Percentiles rank a stretch among this genome's conserved stretches.
These are phyloP conservation scores for Erebia palarica DNA, from an alignment of 2,888 invertebrate genomes.

Conservation along the genomic window DNA sequence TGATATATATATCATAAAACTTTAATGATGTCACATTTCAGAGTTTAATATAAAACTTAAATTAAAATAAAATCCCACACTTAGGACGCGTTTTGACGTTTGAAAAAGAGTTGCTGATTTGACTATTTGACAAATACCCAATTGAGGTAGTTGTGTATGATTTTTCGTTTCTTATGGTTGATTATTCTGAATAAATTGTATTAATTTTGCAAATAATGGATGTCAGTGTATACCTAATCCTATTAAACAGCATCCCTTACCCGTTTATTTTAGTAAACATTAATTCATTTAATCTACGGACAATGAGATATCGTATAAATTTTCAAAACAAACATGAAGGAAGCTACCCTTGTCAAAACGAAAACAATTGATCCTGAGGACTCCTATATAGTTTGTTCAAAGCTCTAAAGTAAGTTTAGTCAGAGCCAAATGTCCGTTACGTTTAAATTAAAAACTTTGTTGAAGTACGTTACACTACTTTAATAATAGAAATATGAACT, in stretches of 20 bases:
- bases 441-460: background rate
- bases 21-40: too few relatives aligned
- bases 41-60: too few relatives aligned
- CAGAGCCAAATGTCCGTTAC: background rate
- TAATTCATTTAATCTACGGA: constrained; percentile 5
- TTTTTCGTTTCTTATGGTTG: background rate
- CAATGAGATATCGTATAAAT: constrained; percentile 1
- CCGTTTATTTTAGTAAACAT: constrained; percentile 12
- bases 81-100: too few relatives aligned
- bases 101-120: too few relatives aligned
- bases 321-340: constrained; percentile 8
- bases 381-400: too few relatives aligned
- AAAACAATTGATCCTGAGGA: background rate
- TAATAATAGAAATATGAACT: too few relatives aligned
- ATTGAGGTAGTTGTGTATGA: too few relatives aligned
- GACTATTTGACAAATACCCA: too few relatives aligned
- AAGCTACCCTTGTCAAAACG: constrained; percentile 18
- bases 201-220: background rate
- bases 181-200: background rate
- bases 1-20: too few relatives aligned
- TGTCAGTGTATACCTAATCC: background rate
- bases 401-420: too few relatives aligned
- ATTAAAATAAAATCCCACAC: too few relatives aligned
- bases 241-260: constrained; percentile 3
- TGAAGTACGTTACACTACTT: too few relatives aligned